These are phyloP conservation scores for Eleutherodactylus coqui DNA, from an alignment of 2,797 vertebrate genomes.

Conservation along the genomic window DNA sequence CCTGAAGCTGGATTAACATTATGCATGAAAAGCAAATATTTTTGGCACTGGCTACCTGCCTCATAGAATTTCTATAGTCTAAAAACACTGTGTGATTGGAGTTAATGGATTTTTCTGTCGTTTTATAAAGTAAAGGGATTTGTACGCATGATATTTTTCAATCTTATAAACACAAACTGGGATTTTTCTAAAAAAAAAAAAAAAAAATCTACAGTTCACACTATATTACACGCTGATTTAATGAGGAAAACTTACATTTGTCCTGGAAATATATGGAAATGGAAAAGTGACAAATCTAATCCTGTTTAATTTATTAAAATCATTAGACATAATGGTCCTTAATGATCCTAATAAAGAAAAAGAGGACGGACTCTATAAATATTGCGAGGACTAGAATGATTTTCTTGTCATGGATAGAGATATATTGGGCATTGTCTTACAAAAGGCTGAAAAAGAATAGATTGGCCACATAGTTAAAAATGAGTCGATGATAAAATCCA, in stretches of 20 bases:
- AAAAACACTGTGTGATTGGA: not conserved
- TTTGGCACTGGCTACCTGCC: not conserved
- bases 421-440: slow-evolving; percentile 51
- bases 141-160: not conserved
- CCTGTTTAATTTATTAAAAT: slow-evolving; percentile 44
- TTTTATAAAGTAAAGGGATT: not conserved
- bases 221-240: not conserved
- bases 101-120: not conserved
- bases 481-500: too few species aligned
- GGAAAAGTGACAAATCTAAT: slow-evolving; percentile 8
- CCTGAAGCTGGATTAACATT: not conserved
- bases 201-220: not conserved
- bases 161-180: too few species aligned
- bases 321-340: slow-evolving; percentile 40
- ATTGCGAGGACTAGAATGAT: slow-evolving; percentile 36
- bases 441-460: slow-evolving; percentile 35
- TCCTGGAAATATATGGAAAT: slow-evolving; percentile 27
- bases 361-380: slow-evolving; percentile 27
- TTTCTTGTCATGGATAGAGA: slow-evolving; percentile 44
- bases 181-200: not conserved
- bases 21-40: not conserved
- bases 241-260: not conserved
- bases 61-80: not conserved
- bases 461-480: too few species aligned
- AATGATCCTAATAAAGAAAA: slow-evolving; percentile 46